Evolutionary conservation across 2,797 vertebrate genomes (phyloP), one percentile per base, ranked within the genome.

Genomic region (Hypotaenidia okinawae): DNA sequence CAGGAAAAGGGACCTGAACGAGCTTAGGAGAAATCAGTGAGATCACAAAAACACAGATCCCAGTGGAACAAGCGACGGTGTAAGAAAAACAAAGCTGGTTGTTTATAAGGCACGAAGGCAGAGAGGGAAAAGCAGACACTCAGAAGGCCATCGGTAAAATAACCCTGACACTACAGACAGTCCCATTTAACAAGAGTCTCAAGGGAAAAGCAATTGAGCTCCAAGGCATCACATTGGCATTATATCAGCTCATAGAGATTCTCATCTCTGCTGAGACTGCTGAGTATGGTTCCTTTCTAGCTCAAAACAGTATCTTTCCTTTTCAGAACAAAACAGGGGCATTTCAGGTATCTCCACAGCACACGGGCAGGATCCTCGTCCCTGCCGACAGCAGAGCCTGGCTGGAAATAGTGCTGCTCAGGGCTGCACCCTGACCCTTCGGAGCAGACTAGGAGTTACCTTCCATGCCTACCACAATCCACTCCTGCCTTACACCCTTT

Each of bases 361-460:
- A 0, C 4, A 11, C 1, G 0, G 6, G 58, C 30, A 69, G 78
- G 68, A 25, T 5, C 32, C 59, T 66, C 17, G 45, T 6, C 28
- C 33, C 64, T 54, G 23, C 41, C 13, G 11, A 47, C 22, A 23
- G 47, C 21, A 47, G 47, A 47, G 22, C 22, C 22, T 47, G 47
- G 21, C 47, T 47, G 47, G 64, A 43, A 45, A 9, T 3, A 8
- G 7, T 25, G 16, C 33, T 22, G 54, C 78, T 83, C n/a, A 17
- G 84, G 47, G 55, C 24, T 66, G 51, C 11, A 22, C 5, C 4
- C 7, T 1, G 6, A 9, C 37, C 68, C 25, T 62, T 47, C 6
- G 3, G 23, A 74, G 39, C 25, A 74, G 39, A 9, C 43, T 62
- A 19, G 2, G 4, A 41, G 14, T 62, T 28, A 63, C 55, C 28